Percentiles rank a stretch among this genome's conserved stretches.
These are phyloP conservation scores for Numida meleagris DNA, from an alignment of 2,113 vertebrate species.

Conservation along the genomic window DNA sequence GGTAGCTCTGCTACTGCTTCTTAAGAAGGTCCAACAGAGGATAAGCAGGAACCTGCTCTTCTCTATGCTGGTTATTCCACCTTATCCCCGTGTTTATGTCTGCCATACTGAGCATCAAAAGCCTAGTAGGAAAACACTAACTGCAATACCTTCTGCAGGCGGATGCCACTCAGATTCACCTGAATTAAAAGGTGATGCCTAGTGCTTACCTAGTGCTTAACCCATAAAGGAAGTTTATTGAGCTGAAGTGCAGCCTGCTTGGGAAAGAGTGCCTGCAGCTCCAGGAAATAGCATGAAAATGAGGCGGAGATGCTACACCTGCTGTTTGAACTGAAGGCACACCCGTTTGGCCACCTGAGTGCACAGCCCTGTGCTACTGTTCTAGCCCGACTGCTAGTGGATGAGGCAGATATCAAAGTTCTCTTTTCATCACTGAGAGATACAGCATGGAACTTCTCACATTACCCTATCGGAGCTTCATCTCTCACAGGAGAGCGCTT, in stretches of 20 bases:
- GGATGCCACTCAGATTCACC: background rate
- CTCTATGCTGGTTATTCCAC: background rate
- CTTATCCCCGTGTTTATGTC: background rate
- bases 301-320: background rate
- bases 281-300: constrained; percentile 52
- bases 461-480: constrained; percentile 4
- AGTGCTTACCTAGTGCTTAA: background rate
- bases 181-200: background rate
- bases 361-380: background rate
- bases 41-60: background rate
- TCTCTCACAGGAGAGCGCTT: background rate
- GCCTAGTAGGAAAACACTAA: background rate
- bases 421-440: constrained; percentile 54
- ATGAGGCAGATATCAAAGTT: constrained; percentile 33
- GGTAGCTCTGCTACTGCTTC: background rate
- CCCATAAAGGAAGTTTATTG: background rate
- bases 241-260: background rate
- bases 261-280: constrained; percentile 9
- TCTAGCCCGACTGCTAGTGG: background rate
- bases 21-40: background rate
- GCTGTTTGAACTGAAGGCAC: constrained; percentile 27
- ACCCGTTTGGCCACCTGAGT: background rate
- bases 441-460: accelerated
- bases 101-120: background rate
- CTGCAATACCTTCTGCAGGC: background rate